Percentiles rank a stretch among this genome's conserved stretches.
Evolutionary conservation across 2,888 invertebrate genomes (phyloP).

Genomic region (Linnaemya tessellans): DNA sequence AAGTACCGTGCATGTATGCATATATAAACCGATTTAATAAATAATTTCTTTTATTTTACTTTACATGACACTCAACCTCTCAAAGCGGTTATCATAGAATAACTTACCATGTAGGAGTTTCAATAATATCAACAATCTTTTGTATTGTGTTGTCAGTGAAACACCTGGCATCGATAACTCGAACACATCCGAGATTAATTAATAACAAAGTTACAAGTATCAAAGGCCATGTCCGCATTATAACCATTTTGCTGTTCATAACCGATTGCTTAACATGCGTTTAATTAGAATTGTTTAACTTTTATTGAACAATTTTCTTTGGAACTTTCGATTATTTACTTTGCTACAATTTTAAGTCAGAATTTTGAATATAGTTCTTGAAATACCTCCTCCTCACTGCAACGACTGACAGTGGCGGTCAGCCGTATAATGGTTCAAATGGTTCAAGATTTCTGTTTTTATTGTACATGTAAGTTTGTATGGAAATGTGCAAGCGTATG

Average conservation of each 20-base stretch:
- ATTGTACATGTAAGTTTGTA: neutral
- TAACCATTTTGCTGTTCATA: slow-evolving; percentile 44
- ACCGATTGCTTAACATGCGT: slow-evolving; percentile 40
- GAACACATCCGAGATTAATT: slow-evolving; percentile 65
- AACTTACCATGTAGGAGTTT: slow-evolving; percentile 78
- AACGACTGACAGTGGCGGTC: slow-evolving; percentile 61
- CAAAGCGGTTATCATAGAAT: neutral
- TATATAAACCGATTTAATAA: no score
- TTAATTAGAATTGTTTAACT: neutral
- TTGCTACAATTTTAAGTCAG: slow-evolving; percentile 5
- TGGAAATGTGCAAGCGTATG: slow-evolving; percentile 25
- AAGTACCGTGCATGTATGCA: no score
- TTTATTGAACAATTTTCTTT: slow-evolving; percentile 50
- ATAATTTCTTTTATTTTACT: no score
- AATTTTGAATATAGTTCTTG: slow-evolving; percentile 22
- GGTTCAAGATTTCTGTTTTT: slow-evolving; percentile 61
- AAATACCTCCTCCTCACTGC: slow-evolving; percentile 32
- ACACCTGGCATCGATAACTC: slow-evolving; percentile 53
- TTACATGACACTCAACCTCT: neutral
- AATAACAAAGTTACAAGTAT: slow-evolving; percentile 63
- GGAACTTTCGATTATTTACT: slow-evolving; percentile 25
- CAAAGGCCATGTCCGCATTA: slow-evolving; percentile 49
- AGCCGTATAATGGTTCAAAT: slow-evolving; percentile 66
- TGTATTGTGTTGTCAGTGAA: slow-evolving; percentile 62
- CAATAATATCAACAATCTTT: slow-evolving; percentile 62